These are phyloP conservation scores for Sthenelais limicola DNA, from an alignment of 2,888 invertebrate genomes.

Conservation along the genomic window DNA sequence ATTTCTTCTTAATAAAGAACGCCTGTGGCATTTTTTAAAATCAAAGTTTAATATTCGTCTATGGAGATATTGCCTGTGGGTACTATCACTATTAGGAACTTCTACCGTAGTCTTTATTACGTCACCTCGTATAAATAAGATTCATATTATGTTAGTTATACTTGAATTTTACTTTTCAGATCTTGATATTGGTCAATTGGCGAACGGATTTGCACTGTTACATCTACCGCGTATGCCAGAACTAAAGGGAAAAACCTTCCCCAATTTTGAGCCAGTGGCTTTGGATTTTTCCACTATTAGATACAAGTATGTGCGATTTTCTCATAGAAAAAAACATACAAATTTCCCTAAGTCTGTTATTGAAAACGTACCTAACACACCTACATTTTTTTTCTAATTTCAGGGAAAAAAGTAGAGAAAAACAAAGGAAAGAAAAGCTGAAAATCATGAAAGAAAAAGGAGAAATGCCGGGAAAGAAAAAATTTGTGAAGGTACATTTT, in stretches of 20 bases:
- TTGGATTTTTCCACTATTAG: conserved; percentile 83
- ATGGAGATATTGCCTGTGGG: too few species aligned
- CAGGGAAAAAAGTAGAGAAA: conserved; percentile 84
- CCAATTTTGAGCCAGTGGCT: conserved; percentile 76
- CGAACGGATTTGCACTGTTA: conserved; percentile 90
- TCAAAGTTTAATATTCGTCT: too few species aligned
- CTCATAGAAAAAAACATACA: neutral
- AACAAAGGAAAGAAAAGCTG: conserved; percentile 81
- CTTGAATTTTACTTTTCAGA: conserved; percentile 74
- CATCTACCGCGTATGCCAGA: conserved; percentile 97
- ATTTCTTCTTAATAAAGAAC: too few species aligned
- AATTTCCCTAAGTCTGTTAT: neutral
- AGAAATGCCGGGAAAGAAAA: conserved; percentile 43
- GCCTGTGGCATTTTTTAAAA: too few species aligned
- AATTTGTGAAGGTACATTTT: conserved; percentile 43
- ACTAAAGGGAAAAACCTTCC: conserved; percentile 79
- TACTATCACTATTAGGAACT: too few species aligned
- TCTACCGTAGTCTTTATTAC: too few species aligned
- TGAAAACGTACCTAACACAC: neutral
- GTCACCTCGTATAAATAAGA: too few species aligned
- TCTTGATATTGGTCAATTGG: conserved; percentile 86
- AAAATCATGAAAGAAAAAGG: conserved; percentile 74
- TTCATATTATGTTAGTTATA: too few species aligned
- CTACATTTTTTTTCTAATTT: conserved; percentile 47
- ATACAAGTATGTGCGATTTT: conserved; percentile 74